phyloP scores from a whole-genome alignment of 2,113 vertebrate species.

The Stigmatopora argus region DNA sequence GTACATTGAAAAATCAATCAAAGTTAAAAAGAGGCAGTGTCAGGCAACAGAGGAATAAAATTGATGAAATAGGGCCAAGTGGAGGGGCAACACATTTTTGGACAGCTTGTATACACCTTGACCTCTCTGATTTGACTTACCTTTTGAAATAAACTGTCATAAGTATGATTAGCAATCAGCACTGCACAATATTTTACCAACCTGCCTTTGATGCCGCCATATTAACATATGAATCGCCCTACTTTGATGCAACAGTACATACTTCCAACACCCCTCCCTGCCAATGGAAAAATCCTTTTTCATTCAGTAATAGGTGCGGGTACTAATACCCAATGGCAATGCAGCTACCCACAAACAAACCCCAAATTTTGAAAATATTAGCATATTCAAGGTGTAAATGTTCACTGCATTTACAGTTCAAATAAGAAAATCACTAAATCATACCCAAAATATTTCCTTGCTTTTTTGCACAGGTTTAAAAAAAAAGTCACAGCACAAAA shows the following conservation, averaged over 20 bases:
- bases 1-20: slow-evolving; percentile 53
- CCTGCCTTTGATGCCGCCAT: not conserved
- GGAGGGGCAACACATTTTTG: slow-evolving; percentile 21
- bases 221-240: slow-evolving; percentile 5
- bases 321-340: slow-evolving; percentile 34
- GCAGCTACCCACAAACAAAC: slow-evolving; percentile 11
- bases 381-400: slow-evolving; percentile 4
- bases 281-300: slow-evolving; percentile 18
- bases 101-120: slow-evolving; percentile 2
- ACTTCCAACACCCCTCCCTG: slow-evolving; percentile 25
- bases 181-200: not conserved
- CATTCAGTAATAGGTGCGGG: slow-evolving; percentile 23
- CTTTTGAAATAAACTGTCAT: not conserved
- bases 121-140: slow-evolving; percentile 3
- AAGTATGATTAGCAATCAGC: not conserved
- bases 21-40: slow-evolving; percentile 24
- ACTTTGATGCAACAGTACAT: slow-evolving; percentile 14
- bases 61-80: slow-evolving; percentile 18
- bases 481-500: too few relatives aligned
- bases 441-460: too few relatives aligned
- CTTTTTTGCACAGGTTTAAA: too few relatives aligned
- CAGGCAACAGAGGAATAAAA: not conserved
- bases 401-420: not conserved
- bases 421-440: not conserved
- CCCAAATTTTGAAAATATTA: slow-evolving; percentile 20